These are phyloP conservation scores for Drosophila orosa DNA, from an alignment of 1,140 invertebrate genomes.

Conservation along the genomic window DNA sequence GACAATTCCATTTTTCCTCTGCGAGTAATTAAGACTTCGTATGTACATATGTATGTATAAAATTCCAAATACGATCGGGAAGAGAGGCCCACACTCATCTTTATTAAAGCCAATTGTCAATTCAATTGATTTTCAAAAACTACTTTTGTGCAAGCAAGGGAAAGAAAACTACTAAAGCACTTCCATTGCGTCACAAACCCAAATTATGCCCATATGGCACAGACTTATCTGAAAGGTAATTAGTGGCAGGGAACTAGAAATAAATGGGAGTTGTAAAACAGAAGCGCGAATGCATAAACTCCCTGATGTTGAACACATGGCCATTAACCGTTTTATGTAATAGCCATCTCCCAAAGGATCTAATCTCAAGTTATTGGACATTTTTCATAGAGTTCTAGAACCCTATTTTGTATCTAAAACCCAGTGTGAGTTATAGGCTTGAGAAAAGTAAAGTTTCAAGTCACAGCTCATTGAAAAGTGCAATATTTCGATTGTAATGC, in stretches of 20 bases:
- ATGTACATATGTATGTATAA: background rate
- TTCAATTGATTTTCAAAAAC: constrained; percentile 24
- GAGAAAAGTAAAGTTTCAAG: background rate
- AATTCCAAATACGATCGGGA: constrained; percentile 25
- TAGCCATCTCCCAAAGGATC: background rate
- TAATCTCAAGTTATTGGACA: background rate
- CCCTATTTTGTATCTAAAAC: background rate
- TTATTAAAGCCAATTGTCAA: constrained; percentile 37
- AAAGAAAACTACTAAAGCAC: background rate
- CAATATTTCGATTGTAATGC: constrained; percentile 5
- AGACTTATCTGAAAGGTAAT: constrained; percentile 4
- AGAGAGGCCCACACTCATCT: constrained; percentile 13
- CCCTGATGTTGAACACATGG: background rate
- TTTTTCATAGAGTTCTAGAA: background rate
- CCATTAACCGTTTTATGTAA: background rate
- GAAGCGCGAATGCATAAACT: constrained; percentile 6
- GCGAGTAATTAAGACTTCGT: constrained; percentile 47
- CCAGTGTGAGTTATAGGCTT: background rate
- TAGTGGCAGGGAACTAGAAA: constrained; percentile 1
- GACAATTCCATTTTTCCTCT: constrained; percentile 42
- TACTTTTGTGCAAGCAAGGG: background rate
- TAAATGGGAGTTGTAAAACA: constrained; percentile 15
- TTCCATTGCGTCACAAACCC: constrained; percentile 19
- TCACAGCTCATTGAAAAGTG: background rate
- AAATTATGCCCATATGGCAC: constrained; percentile 14